Conservation (phyloP, 2,888 invertebrate species). For the Cheilosia variabilis region DNA sequence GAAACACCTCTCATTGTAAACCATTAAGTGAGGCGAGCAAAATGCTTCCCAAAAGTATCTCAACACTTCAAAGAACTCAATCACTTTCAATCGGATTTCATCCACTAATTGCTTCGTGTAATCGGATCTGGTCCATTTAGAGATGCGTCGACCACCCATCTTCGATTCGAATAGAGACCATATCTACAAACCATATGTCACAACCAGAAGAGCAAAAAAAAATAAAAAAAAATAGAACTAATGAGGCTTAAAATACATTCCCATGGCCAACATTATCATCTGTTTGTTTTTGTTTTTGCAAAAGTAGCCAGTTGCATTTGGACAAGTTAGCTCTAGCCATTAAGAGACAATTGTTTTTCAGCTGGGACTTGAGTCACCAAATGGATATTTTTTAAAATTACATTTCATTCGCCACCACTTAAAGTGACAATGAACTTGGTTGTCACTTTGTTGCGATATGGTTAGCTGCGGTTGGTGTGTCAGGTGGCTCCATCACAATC, state of each 20-base stretch:
- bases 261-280: background rate
- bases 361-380: background rate
- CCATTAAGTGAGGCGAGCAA: slow-evolving; percentile 22
- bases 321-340: slow-evolving; percentile 11
- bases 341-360: slow-evolving; percentile 28
- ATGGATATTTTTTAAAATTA: background rate
- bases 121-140: slow-evolving; percentile 67
- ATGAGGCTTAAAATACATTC: slow-evolving; percentile 14
- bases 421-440: slow-evolving; percentile 55
- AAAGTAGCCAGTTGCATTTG: slow-evolving; percentile 21
- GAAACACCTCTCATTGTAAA: slow-evolving; percentile 7
- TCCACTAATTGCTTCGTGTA: slow-evolving; percentile 63
- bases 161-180: background rate
- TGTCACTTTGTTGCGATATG: slow-evolving; percentile 24
- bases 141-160: slow-evolving; percentile 37
- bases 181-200: slow-evolving; percentile 19
- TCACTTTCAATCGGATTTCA: slow-evolving; percentile 45
- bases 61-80: slow-evolving; percentile 49
- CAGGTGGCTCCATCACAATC: slow-evolving; percentile 26
- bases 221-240: background rate
- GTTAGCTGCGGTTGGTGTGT: slow-evolving; percentile 20
- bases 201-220: slow-evolving; percentile 20
- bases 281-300: slow-evolving; percentile 10
- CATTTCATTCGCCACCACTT: slow-evolving; percentile 23
- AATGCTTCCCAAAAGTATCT: slow-evolving; percentile 15